Percentiles rank a stretch among this genome's conserved stretches.
phyloP scores from a whole-genome alignment of 2,888 invertebrate species.

The Ophioninae sp. region DNA sequence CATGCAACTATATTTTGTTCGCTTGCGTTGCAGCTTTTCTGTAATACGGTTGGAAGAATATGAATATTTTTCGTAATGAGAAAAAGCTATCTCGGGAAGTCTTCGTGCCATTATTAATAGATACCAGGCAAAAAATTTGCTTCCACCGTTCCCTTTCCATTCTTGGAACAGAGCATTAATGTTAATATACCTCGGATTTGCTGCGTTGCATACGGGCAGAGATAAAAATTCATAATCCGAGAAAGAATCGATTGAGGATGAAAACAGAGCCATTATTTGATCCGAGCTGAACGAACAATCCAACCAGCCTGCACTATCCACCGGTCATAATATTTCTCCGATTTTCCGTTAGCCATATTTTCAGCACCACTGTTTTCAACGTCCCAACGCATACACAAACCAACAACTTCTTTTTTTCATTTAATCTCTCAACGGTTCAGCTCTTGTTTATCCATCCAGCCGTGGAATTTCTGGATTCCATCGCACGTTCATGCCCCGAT shows the following conservation, averaged over 20 bases:
- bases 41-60: background rate
- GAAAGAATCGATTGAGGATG: conserved; percentile 21
- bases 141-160: conserved; percentile 1
- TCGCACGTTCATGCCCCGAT: background rate
- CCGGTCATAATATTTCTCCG: conserved; percentile 4
- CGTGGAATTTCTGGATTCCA: conserved; percentile 11
- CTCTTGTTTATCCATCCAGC: conserved; percentile 4
- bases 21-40: background rate
- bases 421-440: conserved; percentile 16
- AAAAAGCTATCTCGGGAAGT: background rate
- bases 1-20: conserved; percentile 29
- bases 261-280: conserved; percentile 33
- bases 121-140: conserved; percentile 25
- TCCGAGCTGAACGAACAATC: conserved; percentile 46
- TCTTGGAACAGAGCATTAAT: conserved; percentile 2
- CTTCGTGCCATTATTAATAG: conserved; percentile 21
- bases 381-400: conserved; percentile 5
- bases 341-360: conserved; percentile 25
- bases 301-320: conserved; percentile 15
- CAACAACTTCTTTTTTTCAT: background rate
- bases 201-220: conserved; percentile 15
- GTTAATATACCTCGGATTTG: conserved; percentile 20
- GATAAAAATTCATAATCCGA: conserved; percentile 40
- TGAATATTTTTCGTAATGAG: conserved; percentile 14
- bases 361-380: conserved; percentile 8